Evolutionary conservation across 2,797 vertebrate species (phyloP).

Genomic region (Hippoglossus hippoglossus): DNA sequence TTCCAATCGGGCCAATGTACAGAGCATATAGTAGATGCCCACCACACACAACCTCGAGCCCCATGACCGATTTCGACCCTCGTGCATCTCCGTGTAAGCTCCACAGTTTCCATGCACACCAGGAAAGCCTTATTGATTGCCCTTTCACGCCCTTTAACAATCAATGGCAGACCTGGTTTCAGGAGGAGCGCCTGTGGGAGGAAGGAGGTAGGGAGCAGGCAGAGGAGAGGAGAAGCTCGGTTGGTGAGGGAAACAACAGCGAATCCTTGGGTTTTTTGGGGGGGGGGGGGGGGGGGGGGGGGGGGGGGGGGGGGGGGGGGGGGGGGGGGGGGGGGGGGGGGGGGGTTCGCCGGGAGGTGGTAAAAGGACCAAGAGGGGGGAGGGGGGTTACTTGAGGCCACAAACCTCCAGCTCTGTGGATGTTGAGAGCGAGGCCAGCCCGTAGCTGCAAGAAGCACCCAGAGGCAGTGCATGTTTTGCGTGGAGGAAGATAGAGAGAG

Average conservation of each 20-base stretch:
- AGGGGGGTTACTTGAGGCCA: constrained; percentile 56
- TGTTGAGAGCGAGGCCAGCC: constrained; percentile 61
- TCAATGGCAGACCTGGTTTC: constrained; percentile 73
- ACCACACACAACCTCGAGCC: constrained; percentile 36
- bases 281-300: neutral
- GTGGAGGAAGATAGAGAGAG: constrained; percentile 43
- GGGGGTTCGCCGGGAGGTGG: neutral
- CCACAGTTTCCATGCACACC: constrained; percentile 57
- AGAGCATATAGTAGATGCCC: constrained; percentile 13
- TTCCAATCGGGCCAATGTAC: constrained; percentile 24
- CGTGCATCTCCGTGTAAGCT: constrained; percentile 47
- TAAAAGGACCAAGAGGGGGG: constrained; percentile 32
- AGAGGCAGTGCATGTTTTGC: constrained; percentile 55
- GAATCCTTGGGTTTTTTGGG: constrained; percentile 38
- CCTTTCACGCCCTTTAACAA: constrained; percentile 77
- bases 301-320: constrained; percentile 7
- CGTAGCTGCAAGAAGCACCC: constrained; percentile 43
- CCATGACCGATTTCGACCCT: constrained; percentile 37
- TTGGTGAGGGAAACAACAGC: constrained; percentile 33
- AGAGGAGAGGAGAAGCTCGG: constrained; percentile 13
- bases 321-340: neutral
- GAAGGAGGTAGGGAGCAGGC: constrained; percentile 22
- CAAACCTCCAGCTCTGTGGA: constrained; percentile 58
- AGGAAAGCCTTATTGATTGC: constrained; percentile 75
- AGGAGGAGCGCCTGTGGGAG: constrained; percentile 44